Evolutionary conservation across 2,888 invertebrate genomes (phyloP), one percentile per base, ranked within the genome.

Genomic region (Scaptomyza parva): DNA sequence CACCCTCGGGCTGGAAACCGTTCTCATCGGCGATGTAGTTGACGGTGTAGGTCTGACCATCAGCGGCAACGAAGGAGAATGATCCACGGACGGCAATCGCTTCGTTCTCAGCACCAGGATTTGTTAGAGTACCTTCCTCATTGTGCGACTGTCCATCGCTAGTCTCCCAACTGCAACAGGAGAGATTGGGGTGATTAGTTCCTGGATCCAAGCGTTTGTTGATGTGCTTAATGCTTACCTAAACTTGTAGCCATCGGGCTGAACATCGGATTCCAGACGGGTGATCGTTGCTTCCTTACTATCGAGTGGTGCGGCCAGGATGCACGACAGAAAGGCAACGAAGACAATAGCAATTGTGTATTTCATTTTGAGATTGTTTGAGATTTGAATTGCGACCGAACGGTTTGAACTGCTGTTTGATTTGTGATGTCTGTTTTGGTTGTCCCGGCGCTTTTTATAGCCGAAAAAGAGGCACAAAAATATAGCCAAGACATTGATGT

Each of bases 21-120:
- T 91, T 91, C 79, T 89, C 89, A 70, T 91, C 91, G 55, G 92
- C 92, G 12, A 89, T 30, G 61, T 90, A 92, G 70, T 77, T 93
- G 59, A 95, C 94, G 4, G 92, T 92, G 88, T 95, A 95, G 0
- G 91, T 91, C 22, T 92, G 92, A 3, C 94, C 94, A 76, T 94
- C 94, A 40, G 93, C 93, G 20, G 92, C 94, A 0, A 93, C 90
- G 92, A 92, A 93, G 22, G 92, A 90, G 90, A 92, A 93, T 3
- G 92, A 91, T 14, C 94, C 94, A 41, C 84, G 90, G 14, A 94
- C 92, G 2, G 91, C 86, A 30, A 94, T 90, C 17, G 92, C 91
- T 71, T 93, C 93, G 53, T 93, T 91, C 44, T 94, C 94, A 9
- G 92, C 77, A 17, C 93, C 94, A 0, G 90, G 86, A 75, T 94